Percentiles rank a stretch among this genome's conserved stretches.
Conservation (phyloP, 1,140 invertebrate genomes). For the Plectrocnemia conspersa region DNA sequence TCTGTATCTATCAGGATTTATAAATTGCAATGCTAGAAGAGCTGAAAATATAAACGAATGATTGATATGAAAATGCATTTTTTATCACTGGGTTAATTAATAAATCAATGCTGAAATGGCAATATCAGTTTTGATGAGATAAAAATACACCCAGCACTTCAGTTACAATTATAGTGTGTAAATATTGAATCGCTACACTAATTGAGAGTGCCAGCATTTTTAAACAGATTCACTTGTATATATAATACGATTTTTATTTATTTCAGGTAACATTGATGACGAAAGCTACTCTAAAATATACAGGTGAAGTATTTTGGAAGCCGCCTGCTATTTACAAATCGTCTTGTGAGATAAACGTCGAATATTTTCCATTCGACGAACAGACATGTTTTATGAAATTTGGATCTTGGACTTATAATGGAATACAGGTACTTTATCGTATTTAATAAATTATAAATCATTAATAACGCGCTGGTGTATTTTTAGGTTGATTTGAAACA, state of each 20-base stretch:
- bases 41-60: too few species aligned
- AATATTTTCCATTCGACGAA: conserved; percentile 94
- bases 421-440: conserved; percentile 61
- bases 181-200: too few species aligned
- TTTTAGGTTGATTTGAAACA: conserved; percentile 80
- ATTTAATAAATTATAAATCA: not conserved
- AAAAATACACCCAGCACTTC: too few species aligned
- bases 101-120: too few species aligned
- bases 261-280: conserved; percentile 87
- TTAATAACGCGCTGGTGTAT: conserved; percentile 18
- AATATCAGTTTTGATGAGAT: conserved; percentile 1
- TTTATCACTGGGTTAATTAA: too few species aligned
- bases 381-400: conserved; percentile 95
- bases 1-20: too few species aligned
- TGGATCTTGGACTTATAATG: conserved; percentile 93
- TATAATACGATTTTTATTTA: conserved; percentile 8
- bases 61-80: too few species aligned
- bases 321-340: conserved; percentile 99
- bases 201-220: too few species aligned
- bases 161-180: not conserved
- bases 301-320: conserved; percentile 91
- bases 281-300: conserved; percentile 86
- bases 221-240: not conserved
- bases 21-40: too few species aligned
- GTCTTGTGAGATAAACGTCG: conserved; percentile 91